Conservation (phyloP, 2,797 vertebrate species). For the Parambassis ranga region DNA sequence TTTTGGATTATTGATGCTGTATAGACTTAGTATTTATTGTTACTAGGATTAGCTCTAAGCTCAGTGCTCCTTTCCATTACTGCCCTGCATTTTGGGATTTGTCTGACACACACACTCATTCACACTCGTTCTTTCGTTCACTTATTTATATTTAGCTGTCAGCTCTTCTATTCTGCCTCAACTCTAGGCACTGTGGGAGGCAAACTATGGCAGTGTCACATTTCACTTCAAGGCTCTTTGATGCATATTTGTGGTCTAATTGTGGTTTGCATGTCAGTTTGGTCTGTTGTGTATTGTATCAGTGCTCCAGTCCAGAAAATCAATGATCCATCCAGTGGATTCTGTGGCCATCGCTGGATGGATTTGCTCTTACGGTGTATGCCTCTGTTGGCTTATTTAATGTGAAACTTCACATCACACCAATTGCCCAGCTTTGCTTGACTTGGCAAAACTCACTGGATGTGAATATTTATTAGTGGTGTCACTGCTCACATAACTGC, state of each 20-base stretch:
- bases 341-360: conserved; percentile 7
- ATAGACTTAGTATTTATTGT: too few species aligned
- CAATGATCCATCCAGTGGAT: conserved; percentile 25
- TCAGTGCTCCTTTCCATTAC: background rate
- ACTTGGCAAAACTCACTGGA: conserved; percentile 6
- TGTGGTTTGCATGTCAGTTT: conserved; percentile 55
- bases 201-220: conserved; percentile 41
- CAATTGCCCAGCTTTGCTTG: conserved; percentile 4
- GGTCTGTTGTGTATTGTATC: conserved; percentile 25
- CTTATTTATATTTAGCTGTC: conserved; percentile 25
- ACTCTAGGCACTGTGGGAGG: conserved; percentile 44
- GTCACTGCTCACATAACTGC: background rate
- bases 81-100: background rate
- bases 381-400: conserved; percentile 17
- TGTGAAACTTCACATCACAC: conserved; percentile 7
- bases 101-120: background rate
- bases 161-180: conserved; percentile 37
- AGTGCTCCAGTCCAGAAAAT: conserved; percentile 15
- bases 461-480: conserved; percentile 10
- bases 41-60: background rate
- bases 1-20: too few species aligned
- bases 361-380: conserved; percentile 23
- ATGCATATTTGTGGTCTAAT: conserved; percentile 56
- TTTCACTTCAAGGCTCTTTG: conserved; percentile 54
- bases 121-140: background rate